These are phyloP conservation scores for Andrena praecox DNA, from an alignment of 2,888 invertebrate genomes.

Conservation along the genomic window DNA sequence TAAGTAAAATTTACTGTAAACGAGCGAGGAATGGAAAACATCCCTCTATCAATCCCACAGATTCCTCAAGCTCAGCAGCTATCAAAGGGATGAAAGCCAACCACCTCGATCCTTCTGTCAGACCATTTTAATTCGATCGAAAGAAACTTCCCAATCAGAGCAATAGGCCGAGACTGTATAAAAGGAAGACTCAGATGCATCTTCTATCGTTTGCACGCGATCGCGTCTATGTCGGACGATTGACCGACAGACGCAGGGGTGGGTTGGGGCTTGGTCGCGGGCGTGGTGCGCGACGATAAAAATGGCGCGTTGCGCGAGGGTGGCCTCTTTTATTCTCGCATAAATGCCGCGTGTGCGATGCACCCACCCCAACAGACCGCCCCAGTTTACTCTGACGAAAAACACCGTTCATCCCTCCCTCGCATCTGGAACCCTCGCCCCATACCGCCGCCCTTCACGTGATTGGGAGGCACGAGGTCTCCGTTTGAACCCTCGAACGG, in stretches of 20 bases:
- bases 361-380: slow-evolving; percentile 80
- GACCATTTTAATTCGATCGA: not conserved
- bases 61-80: no score
- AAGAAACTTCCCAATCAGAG: not conserved
- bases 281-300: slow-evolving; percentile 82
- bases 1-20: no score
- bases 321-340: slow-evolving; percentile 75
- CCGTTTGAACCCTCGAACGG: slow-evolving; percentile 75
- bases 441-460: slow-evolving; percentile 62
- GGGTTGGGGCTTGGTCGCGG: slow-evolving; percentile 77
- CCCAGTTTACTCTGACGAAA: slow-evolving; percentile 71
- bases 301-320: slow-evolving; percentile 80
- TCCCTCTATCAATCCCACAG: no score
- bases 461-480: slow-evolving; percentile 69
- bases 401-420: slow-evolving; percentile 54
- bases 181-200: slow-evolving; percentile 67
- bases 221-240: slow-evolving; percentile 58
- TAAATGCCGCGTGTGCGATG: slow-evolving; percentile 78
- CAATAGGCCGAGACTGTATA: slow-evolving; percentile 7
- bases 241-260: slow-evolving; percentile 58
- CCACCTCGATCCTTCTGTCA: no score
- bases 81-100: no score
- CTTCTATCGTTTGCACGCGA: slow-evolving; percentile 69
- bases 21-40: no score
- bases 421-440: slow-evolving; percentile 40